Evolutionary conservation across 2,113 vertebrate genomes (phyloP), one percentile per base, ranked within the genome.

Genomic region (Eolophus roseicapilla): DNA sequence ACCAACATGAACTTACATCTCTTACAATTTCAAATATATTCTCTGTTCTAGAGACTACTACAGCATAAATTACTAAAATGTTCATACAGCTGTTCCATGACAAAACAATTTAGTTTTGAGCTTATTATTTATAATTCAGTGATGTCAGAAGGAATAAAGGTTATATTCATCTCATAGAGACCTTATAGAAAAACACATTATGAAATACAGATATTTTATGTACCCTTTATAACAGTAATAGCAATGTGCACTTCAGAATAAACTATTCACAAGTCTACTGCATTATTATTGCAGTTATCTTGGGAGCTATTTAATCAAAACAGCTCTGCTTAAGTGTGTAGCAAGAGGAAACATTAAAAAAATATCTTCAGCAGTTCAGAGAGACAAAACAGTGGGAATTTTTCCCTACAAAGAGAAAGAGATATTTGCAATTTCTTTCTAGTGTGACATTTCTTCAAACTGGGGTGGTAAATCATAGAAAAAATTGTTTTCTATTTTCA

Each of bases 221-320:
- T 90, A 69, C 9, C 33, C 52, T 87, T 52, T 78, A 79, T 86
- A 94, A 95, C 86, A 78, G 68, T 86, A 93, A 82, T 82, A 78
- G 78, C 86, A 93, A 78, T 80, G 86, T 91, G 74, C 76, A 88
- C 44, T 97, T 95, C 85, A 93, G 93, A 97, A 95, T 94, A 96
- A 97, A 96, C 68, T 97, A 79, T 95, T 94, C 77, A 85, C 76
- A 92, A 96, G 81, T 82, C 78, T 95, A 69, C 74, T 89, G 92
- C 82, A 92, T 96, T 96, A 91, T 96, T 97, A 96, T 96, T 92
- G 92, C 68, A 74, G 50, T 92, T 64, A 90, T 94, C 93, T 92
- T 70, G 93, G 94, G 90, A 97, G 62, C 94, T 97, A 95, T 98
- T 98, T 97, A 97, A 97, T 96, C 92, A 97, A 97, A 97, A 97